Percentiles rank a stretch among this genome's conserved stretches.
Evolutionary conservation across 2,113 vertebrate species (phyloP).

Genomic region (Lasiurus cinereus): DNA sequence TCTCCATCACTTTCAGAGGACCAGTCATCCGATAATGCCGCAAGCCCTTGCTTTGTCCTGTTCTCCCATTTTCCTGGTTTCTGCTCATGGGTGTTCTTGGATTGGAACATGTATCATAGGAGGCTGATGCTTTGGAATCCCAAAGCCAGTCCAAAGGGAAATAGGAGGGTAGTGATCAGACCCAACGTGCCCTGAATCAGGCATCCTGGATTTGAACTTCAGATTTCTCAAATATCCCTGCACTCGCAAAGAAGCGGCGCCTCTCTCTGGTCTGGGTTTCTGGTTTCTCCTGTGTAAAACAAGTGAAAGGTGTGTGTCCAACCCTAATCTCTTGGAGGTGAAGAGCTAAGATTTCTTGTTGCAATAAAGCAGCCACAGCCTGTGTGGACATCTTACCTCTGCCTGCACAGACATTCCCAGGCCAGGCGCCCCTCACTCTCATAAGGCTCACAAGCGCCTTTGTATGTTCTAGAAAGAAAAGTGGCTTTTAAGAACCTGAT

Average conservation of each 20-base stretch:
- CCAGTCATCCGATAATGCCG: not conserved
- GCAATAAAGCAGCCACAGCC: not conserved
- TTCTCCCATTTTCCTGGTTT: not conserved
- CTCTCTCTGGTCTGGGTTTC: not conserved
- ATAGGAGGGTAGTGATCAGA: not conserved
- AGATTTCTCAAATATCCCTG: not conserved
- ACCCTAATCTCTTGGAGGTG: not conserved
- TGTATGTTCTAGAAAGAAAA: not conserved
- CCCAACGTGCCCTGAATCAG: not conserved
- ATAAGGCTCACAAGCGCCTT: not conserved
- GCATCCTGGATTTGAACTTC: not conserved
- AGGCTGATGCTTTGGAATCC: too few species aligned
- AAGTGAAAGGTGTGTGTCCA: not conserved
- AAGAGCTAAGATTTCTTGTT: not conserved
- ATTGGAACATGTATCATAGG: not conserved
- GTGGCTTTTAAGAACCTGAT: not conserved
- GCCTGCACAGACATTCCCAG: not conserved
- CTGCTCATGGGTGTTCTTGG: not conserved
- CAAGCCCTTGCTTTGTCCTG: not conserved
- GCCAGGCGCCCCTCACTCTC: not conserved
- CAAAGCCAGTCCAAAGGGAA: not conserved
- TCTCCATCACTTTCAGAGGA: not conserved
- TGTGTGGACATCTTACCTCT: not conserved
- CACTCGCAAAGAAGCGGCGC: not conserved
- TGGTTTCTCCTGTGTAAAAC: not conserved